Percentiles rank a stretch among this genome's conserved stretches.
These are phyloP conservation scores for Hermodice carunculata DNA, from an alignment of 2,888 invertebrate species.

Conservation along the genomic window DNA sequence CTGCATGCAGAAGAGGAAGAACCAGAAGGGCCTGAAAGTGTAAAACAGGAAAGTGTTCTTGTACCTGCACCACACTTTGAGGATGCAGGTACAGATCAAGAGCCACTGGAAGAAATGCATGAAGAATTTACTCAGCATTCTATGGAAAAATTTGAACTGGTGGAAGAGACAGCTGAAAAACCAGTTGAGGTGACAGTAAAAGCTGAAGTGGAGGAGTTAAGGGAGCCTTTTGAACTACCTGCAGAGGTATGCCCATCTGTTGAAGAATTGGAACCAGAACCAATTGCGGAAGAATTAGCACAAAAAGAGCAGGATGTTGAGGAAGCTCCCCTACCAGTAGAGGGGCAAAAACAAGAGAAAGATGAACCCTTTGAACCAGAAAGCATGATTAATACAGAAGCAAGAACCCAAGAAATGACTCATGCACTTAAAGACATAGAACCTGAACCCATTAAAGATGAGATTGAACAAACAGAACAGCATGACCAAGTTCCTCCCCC, in stretches of 20 bases:
- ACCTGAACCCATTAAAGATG: neutral
- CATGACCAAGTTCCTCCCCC: neutral
- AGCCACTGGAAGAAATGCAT: no score
- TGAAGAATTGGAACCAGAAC: neutral
- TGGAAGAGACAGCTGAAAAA: neutral
- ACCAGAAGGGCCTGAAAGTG: no score
- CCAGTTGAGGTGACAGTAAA: neutral
- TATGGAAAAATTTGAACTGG: neutral
- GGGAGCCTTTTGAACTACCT: neutral
- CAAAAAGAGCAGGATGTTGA: neutral
- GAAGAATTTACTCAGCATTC: neutral
- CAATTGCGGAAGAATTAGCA: neutral
- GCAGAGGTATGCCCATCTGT: neutral
- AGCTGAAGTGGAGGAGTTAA: neutral
- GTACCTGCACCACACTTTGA: no score
- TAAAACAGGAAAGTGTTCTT: no score
- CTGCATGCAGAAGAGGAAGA: no score
- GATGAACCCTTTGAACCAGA: neutral
- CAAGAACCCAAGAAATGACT: neutral
- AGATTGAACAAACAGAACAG: neutral
- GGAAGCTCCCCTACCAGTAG: neutral
- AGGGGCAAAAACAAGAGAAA: constrained; percentile 5
- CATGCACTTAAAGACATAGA: neutral
- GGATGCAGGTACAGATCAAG: no score
- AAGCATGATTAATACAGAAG: neutral